These are phyloP conservation scores for Stictonetta naevosa DNA, from an alignment of 2,113 vertebrate genomes.

Conservation along the genomic window DNA sequence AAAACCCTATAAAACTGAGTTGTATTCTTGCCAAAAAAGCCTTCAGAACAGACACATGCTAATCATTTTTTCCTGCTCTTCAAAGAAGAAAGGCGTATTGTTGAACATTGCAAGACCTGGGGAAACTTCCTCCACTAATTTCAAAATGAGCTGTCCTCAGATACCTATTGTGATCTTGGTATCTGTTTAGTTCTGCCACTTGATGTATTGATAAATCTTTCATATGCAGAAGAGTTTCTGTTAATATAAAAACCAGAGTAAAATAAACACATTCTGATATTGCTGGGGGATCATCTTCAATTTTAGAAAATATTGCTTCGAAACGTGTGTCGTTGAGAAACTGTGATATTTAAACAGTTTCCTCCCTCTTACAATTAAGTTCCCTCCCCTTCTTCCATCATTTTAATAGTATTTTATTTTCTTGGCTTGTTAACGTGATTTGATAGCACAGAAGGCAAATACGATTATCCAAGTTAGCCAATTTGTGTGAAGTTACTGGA, in stretches of 20 bases:
- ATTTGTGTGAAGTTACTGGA: not conserved
- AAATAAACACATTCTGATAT: not conserved
- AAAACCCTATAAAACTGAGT: not conserved
- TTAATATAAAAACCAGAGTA: not conserved
- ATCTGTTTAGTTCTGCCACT: not conserved
- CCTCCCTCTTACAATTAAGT: not conserved
- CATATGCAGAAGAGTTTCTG: not conserved
- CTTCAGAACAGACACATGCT: fast-evolving
- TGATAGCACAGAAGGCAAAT: not conserved
- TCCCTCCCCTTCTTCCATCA: not conserved
- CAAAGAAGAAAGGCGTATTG: not conserved
- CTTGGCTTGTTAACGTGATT: not conserved
- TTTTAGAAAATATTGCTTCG: not conserved
- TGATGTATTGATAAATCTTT: not conserved
- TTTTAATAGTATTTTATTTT: not conserved
- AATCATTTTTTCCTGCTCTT: not conserved
- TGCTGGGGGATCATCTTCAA: not conserved
- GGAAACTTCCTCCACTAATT: not conserved
- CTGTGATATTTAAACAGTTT: not conserved
- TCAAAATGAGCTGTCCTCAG: not conserved
- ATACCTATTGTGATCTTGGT: not conserved
- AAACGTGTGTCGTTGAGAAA: not conserved
- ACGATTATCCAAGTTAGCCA: not conserved
- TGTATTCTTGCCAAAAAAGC: not conserved
- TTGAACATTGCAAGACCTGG: not conserved